Base-by-base conservation (phyloP, 1,140 invertebrate species). In the Bombyx mandarina region DNA sequence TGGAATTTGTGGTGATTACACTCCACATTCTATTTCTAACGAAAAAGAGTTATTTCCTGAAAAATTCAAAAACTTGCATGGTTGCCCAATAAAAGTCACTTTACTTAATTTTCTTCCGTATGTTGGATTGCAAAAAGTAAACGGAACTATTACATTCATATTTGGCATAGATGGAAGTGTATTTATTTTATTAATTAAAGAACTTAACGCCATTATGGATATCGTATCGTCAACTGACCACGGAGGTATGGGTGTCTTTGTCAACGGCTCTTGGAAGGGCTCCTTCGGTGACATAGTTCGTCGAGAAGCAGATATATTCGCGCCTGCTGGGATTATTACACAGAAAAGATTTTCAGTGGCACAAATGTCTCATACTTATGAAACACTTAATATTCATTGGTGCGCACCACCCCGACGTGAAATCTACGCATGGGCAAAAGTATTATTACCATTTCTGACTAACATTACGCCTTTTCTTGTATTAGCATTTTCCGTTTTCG, bases 1-100 rank as follows among this genome's bases (percentile, higher is more conserved):
- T 43, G 65, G 63, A 45, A 10, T 22, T 3, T 82, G 79, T 60
- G 68, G 54, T 7, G 65, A 82, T 55, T 63, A 61, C 8, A 67
- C 56, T 0, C 66, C 72, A 8, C 48, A 72, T 9, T 8, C 49
- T 43, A 46, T 76, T 44, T 60, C 62, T 0, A 10, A 18, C 44
- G 46, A 65, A 45, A 44, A 42, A 49, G 55, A 53, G 5, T 59
- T 65, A n/a, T 81, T 77, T 63, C 69, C 65, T 12, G 62, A 58
- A 43, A 83, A 81, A 53, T 81, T 69, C 51, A 52, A 54, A 9
- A 81, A 81, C 56, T 77, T 79, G 53, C 44, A 76, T 45, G 61
- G 67, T 44, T 83, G 80, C 55, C 68, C 71, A 8, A 66, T 79
- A 5, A 73, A 54, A 66, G 45, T 68, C 3, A 62, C 63, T 7